Percentiles rank a stretch among this genome's conserved stretches.
These are phyloP conservation scores for Leptoclinus maculatus DNA, from an alignment of 2,797 vertebrate species.

Conservation along the genomic window DNA sequence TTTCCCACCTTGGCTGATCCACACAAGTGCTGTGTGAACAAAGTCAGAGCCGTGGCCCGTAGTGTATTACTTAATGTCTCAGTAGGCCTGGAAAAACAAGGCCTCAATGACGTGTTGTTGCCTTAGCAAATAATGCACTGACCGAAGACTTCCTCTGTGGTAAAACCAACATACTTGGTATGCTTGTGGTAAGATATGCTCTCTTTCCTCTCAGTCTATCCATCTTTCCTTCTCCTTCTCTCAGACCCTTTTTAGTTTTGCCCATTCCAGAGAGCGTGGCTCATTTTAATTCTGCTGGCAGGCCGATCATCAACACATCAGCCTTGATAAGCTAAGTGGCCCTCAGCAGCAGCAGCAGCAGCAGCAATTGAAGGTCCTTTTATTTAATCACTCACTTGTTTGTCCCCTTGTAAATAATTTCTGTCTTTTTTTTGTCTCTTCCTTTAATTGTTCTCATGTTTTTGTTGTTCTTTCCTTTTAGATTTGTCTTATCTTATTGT, in stretches of 20 bases:
- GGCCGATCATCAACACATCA: slow-evolving; percentile 71
- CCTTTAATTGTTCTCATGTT: slow-evolving; percentile 57
- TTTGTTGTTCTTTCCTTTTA: slow-evolving; percentile 48
- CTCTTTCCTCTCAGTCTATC: slow-evolving; percentile 46
- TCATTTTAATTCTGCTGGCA: slow-evolving; percentile 79
- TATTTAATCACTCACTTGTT: slow-evolving; percentile 67
- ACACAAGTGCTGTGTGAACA: slow-evolving; percentile 35
- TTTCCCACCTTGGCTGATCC: slow-evolving; percentile 23
- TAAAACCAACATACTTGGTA: slow-evolving; percentile 70
- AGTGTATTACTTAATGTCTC: slow-evolving; percentile 45
- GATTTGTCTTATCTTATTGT: slow-evolving; percentile 64
- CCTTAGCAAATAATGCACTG: slow-evolving; percentile 54
- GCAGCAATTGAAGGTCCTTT: slow-evolving; percentile 67
- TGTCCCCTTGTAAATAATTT: slow-evolving; percentile 59
- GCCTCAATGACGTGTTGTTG: slow-evolving; percentile 60
- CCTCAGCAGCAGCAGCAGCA: slow-evolving; percentile 59
- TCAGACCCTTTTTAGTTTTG: slow-evolving; percentile 69
- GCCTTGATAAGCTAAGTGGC: slow-evolving; percentile 78
- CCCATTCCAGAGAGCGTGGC: slow-evolving; percentile 61
- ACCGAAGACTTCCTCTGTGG: slow-evolving; percentile 51
- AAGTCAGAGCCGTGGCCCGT: slow-evolving; percentile 34
- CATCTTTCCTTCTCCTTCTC: slow-evolving; percentile 47
- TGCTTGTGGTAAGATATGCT: slow-evolving; percentile 58
- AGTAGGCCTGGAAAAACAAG: slow-evolving; percentile 57
- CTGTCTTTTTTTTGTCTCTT: slow-evolving; percentile 37